Conservation (phyloP, 2,888 invertebrate genomes). For the Folsomia candida region DNA sequence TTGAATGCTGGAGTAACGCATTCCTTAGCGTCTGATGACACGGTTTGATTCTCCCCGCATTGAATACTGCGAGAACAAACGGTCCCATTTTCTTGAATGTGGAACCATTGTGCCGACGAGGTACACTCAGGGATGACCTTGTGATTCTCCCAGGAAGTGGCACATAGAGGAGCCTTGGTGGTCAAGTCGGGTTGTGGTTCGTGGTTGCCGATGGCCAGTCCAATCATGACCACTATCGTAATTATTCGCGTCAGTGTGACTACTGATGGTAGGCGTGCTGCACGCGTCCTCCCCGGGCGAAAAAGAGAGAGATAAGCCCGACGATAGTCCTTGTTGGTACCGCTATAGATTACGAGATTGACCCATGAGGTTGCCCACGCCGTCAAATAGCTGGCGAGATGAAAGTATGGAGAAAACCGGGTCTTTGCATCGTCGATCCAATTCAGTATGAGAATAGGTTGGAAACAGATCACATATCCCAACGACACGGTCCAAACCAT, state of each 20-base stretch:
- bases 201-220: neutral
- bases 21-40: neutral
- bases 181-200: neutral
- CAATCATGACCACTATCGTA: neutral
- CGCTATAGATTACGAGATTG: neutral
- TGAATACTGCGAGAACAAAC: neutral
- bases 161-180: neutral
- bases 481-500: neutral
- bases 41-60: neutral
- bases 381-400: neutral
- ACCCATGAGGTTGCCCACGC: slow-evolving; percentile 15
- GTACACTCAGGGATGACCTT: neutral
- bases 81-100: neutral
- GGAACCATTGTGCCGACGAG: neutral
- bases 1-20: neutral
- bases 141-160: neutral
- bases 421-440: neutral
- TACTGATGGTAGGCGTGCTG: neutral
- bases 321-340: neutral
- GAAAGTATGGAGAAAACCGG: neutral
- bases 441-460: slow-evolving; percentile 16
- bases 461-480: slow-evolving; percentile 12
- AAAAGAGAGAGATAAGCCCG: neutral
- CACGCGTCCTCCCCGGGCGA: neutral
- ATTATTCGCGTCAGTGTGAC: neutral